phyloP scores from a whole-genome alignment of 2,888 invertebrate genomes.

The Oscheius sp. region DNA sequence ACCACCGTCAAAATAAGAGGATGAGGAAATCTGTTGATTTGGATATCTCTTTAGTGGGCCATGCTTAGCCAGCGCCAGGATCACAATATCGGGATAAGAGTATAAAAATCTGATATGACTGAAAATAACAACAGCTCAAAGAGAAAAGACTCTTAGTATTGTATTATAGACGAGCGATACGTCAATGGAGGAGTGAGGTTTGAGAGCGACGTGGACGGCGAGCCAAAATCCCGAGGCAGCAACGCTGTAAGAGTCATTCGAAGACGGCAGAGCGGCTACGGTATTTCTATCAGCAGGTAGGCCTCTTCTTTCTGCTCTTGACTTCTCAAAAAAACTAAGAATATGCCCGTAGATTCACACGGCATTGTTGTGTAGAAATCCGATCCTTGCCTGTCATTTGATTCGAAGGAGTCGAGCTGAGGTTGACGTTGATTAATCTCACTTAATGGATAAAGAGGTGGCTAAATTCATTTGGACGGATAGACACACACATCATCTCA shows the following conservation, averaged over 20 bases:
- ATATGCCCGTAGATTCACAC: constrained; percentile 21
- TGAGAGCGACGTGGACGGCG: constrained; percentile 55
- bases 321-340: not conserved
- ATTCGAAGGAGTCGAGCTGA: constrained; percentile 8
- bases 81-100: constrained; percentile 23
- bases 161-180: constrained; percentile 67
- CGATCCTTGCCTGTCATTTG: constrained; percentile 21
- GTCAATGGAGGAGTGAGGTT: constrained; percentile 71
- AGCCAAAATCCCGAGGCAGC: constrained; percentile 37
- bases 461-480: too few relatives aligned
- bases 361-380: constrained; percentile 33
- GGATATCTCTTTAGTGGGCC: constrained; percentile 1
- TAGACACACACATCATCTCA: not conserved
- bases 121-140: too few relatives aligned
- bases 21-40: constrained; percentile 8
- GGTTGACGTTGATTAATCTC: constrained; percentile 22
- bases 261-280: constrained; percentile 71
- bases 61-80: constrained; percentile 8
- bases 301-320: too few relatives aligned
- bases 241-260: constrained; percentile 51
- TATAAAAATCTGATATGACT: not conserved
- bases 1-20: too few relatives aligned
- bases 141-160: not conserved
- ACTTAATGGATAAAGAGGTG: constrained; percentile 5
- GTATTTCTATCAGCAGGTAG: constrained; percentile 71